phyloP scores from a whole-genome alignment of 2,888 invertebrate species.

The Leptothorax acervorum region DNA sequence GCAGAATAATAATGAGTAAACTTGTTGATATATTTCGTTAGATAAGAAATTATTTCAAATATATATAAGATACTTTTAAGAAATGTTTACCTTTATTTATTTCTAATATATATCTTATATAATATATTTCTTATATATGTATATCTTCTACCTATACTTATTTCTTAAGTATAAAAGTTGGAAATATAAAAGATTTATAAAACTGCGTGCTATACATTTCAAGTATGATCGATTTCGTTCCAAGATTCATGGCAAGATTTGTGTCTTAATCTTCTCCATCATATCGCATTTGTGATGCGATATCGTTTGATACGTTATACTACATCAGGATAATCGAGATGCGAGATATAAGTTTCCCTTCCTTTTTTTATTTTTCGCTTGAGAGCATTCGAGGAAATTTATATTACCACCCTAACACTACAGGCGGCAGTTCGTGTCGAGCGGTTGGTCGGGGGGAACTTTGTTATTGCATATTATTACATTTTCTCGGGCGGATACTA shows the following conservation, averaged over 20 bases:
- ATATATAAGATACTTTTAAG: background rate
- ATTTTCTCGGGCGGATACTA: constrained; percentile 39
- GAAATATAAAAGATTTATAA: background rate
- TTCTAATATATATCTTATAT: background rate
- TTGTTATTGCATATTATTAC: constrained; percentile 51
- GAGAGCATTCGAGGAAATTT: constrained; percentile 22
- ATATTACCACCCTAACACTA: constrained; percentile 15
- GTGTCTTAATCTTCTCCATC: constrained; percentile 5
- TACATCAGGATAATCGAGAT: constrained; percentile 5
- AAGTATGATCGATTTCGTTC: background rate
- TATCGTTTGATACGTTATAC: background rate
- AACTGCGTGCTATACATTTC: background rate
- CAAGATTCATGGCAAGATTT: background rate
- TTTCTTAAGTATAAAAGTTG: background rate
- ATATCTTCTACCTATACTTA: background rate
- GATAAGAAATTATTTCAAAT: background rate
- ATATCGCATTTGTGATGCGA: background rate
- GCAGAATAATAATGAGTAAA: background rate
- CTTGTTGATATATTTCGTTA: background rate
- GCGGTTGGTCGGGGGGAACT: constrained; percentile 20
- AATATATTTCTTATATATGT: background rate
- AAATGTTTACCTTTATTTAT: background rate
- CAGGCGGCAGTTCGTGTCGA: constrained; percentile 15
- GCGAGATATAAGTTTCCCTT: constrained; percentile 8
- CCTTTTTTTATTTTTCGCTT: background rate